Evolutionary conservation across 2,113 vertebrate species (phyloP), one percentile per base, ranked within the genome.

Genomic region (Anser cygnoides): DNA sequence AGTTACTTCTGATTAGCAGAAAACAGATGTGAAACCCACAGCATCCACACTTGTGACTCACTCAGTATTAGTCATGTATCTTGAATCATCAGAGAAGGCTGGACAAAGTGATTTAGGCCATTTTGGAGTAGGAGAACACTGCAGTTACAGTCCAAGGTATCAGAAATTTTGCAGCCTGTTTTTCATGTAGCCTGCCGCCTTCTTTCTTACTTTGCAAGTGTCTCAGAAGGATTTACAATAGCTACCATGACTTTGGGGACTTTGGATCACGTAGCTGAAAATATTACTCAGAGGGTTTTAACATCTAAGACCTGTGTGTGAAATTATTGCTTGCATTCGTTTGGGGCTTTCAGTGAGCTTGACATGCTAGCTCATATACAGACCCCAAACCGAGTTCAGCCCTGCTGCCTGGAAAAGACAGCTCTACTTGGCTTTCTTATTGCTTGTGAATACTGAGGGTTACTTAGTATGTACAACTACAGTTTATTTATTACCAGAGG

Each of bases 21-120:
- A 97, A 98, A 97, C 97, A 98, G 98, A 97, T 98, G 98, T 98
- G 97, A 98, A 98, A 98, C 98, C 98, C 98, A 98, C 98, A 98
- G 98, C 96, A 97, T 97, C 93, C 31, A 87, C 95, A 96, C 89
- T 81, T 83, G 65, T 88, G 85, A 96, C 95, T 71, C 80, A 83
- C 49, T 72, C 17, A 3, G 78, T 67, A 94, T 91, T 90, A 76
- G 77, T 84, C 88, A 91, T 18, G 31, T 80, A 85, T 89, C 82
- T 85, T 62, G 39, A 93, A 74, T 79, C 68, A 85, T 79, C 41
- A 90, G 81, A 94, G 90, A 95, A 94, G 70, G 85, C 58, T 92
- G 84, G 88, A 86, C 86, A 77, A 94, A 88, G 31, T 57, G 62
- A 94, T 95, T 93, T 97, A 96, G 94, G 95, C 90, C 88, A 96